Evolutionary conservation across 2,888 invertebrate species (phyloP), one percentile per base, ranked within the genome.

Genomic region (Coelopa pilipes): DNA sequence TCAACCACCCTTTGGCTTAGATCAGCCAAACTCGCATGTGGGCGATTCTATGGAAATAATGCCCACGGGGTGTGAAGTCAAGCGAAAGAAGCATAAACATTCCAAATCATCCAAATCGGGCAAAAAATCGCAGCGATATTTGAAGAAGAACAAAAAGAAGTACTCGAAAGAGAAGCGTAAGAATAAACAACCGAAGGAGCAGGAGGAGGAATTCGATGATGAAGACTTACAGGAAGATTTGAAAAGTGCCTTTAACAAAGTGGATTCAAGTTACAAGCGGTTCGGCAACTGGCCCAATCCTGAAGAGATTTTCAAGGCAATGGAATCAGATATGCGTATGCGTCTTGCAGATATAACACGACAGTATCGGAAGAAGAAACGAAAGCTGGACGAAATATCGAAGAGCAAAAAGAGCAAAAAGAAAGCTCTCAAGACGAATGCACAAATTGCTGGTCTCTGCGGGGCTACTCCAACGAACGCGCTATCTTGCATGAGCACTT

Each of bases 311-410:
- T 93, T 93, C 84, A 92, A 91, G 83, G 92, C 93, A 1, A 92
- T 93, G 87, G 95, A 96, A 85, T 89, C 93, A 81, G 93, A 94
- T 81, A 95, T 96, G 94, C 90, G 95, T 57, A 91, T 93, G 87
- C 91, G 92, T 74, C 85, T 96, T 76, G 94, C 94, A 24, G 95
- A 96, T 70, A 89, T 96, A 46, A 94, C 96, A 81, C 89, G 93
- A 45, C 92, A 94, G 82, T 94, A 95, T 83, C 92, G 92, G 76
- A 95, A 96, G 84, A 95, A 95, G 83, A 93, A 95, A 83, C 92
- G 92, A 47, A 94, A 96, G 86, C 88, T 96, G n/a, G 92, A 91
- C 76, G 93, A 92, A 78, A 88, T 94, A 59, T 82, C 80, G 7
- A 86, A 84, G 76, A 83, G 82, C 65, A 85, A 92, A 91, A 82